Conservation (phyloP, 2,113 vertebrate species). For the Ariopsis seemanni region DNA sequence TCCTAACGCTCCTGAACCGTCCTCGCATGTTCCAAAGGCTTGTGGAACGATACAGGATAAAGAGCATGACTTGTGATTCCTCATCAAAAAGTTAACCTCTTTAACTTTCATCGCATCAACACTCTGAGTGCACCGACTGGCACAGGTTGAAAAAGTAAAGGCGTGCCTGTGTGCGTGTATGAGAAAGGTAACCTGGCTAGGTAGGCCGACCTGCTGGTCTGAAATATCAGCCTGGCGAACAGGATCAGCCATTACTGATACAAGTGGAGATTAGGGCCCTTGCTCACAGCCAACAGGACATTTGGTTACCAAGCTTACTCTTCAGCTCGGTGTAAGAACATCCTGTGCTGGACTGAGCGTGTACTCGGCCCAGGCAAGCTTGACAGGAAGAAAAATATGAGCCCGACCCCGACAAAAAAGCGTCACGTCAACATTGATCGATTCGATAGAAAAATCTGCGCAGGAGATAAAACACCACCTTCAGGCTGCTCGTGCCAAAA, state of each 20-base stretch:
- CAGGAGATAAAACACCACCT: conserved; percentile 35
- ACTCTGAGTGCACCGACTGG: not conserved
- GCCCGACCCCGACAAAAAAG: not conserved
- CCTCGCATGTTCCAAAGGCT: too few species aligned
- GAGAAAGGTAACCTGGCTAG: conserved; percentile 28
- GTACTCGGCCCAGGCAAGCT: conserved; percentile 38
- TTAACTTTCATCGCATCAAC: not conserved
- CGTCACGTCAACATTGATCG: not conserved
- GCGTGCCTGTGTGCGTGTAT: not conserved
- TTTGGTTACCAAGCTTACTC: conserved; percentile 50
- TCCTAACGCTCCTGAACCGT: not conserved
- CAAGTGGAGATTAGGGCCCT: conserved; percentile 49
- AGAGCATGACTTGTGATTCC: not conserved
- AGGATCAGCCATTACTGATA: conserved; percentile 53
- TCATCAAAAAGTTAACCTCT: not conserved
- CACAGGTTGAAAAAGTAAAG: not conserved
- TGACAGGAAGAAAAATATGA: not conserved
- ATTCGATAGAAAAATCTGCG: not conserved
- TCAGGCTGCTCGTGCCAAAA: conserved; percentile 55
- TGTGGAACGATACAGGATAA: not conserved
- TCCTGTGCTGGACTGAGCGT: conserved; percentile 44
- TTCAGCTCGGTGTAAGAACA: conserved; percentile 48
- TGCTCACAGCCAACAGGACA: conserved; percentile 50
- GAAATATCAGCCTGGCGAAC: conserved; percentile 53
- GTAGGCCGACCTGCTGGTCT: conserved; percentile 35